Base-by-base conservation (phyloP, 2,797 vertebrate species). In the Epinephelus coioides region DNA sequence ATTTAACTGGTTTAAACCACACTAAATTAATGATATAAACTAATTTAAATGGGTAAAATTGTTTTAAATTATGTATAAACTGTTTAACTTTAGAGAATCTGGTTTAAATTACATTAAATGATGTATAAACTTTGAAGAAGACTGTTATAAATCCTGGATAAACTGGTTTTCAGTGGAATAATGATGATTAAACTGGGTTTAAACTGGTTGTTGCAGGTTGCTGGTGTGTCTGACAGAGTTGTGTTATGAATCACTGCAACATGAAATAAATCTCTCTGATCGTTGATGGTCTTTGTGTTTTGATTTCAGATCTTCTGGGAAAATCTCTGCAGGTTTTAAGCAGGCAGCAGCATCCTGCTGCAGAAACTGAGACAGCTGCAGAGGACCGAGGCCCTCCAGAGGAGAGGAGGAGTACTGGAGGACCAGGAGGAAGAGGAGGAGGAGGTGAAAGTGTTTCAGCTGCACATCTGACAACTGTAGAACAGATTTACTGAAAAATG, bases 301-400 rank as follows among this genome's bases (percentile, higher is more conserved):
- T 17, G 9, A 1, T 77, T 80, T 1, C 88, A 99, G 98, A 95
- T 60, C 94, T 98, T 78, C 90, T 99, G 79, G 88, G 94, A 82
- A 96, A 94, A 23, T 99, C 98, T 1, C 78, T 98, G 90, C 89
- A 93, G 38, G 95, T 98, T 80, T 79, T 99, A 77, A 97, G 91
- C 88, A 97, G 96, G 96, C 94, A 97, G 97, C 88, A 94, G 89
- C 18, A 89, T 96, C 71, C 92, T 99, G 63, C 94, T 95, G 25
- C 94, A 95, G 34, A 96, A 95, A 77, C 96, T 99, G 82, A 95
- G 95, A 69, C 92, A 92, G 80, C 96, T 98, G 79, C 96, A 96
- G 93, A 90, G 75, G 62, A 94, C 94, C 3, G 96, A 96, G 79
- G 93, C 94, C 70, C 92, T 96, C 78, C 76, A 91, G 81, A 95